Conservation (phyloP, 2,888 invertebrate genomes). For the Bursaphelenchus okinawaensis region DNA sequence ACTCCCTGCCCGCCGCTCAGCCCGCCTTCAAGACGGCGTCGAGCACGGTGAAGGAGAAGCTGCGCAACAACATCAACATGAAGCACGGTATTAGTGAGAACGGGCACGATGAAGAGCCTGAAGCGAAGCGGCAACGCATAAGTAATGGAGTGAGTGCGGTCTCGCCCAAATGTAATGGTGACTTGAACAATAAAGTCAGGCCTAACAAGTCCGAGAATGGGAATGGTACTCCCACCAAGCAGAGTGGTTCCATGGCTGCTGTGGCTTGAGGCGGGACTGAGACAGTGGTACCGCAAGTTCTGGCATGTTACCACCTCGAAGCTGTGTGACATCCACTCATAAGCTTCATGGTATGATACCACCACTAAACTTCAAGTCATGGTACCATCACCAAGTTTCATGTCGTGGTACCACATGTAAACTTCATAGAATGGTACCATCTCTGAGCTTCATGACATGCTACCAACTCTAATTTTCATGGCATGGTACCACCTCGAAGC, state of each 20-base stretch:
- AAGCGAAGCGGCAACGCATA: neutral
- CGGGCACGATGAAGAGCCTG: slow-evolving; percentile 4
- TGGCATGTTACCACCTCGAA: no score
- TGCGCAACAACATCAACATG: slow-evolving; percentile 19
- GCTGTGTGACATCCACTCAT: no score
- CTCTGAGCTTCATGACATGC: no score
- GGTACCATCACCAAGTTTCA: no score
- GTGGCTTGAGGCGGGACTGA: no score
- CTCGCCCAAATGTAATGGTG: slow-evolving; percentile 6
- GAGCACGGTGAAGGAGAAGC: slow-evolving; percentile 16
- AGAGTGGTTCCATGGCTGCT: neutral
- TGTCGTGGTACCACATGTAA: no score
- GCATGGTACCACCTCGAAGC: no score
- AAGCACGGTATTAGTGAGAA: neutral
- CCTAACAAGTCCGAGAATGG: slow-evolving; percentile 4
- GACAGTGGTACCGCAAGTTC: no score
- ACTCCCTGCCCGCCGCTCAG: neutral
- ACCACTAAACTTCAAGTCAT: no score
- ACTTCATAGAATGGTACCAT: no score
- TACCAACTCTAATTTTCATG: no score
- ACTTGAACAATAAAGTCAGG: slow-evolving; percentile 2
- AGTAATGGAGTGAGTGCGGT: slow-evolving; percentile 3
- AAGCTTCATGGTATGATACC: no score
- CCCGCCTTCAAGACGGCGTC: slow-evolving; percentile 17
- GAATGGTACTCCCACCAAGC: neutral